These are phyloP conservation scores for Syncerus caffer DNA, from an alignment of 2,797 vertebrate species.

Conservation along the genomic window DNA sequence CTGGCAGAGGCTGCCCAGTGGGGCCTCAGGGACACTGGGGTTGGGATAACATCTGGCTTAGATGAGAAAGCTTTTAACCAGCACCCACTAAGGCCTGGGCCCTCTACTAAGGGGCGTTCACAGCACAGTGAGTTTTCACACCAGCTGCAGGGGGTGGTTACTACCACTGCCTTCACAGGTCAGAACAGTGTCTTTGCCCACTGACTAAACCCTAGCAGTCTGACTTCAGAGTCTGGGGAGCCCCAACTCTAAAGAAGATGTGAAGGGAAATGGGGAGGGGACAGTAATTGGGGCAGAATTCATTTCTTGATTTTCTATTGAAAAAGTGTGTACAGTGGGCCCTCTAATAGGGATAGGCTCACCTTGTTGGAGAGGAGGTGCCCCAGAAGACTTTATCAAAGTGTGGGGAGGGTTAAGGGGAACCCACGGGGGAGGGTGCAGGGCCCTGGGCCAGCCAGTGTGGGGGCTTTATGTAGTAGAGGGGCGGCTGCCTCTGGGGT, in stretches of 20 bases:
- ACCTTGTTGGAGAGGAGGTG: not conserved
- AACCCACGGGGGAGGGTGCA: rapidly evolving
- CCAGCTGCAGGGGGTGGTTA: rapidly evolving
- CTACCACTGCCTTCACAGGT: not conserved
- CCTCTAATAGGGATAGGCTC: not conserved
- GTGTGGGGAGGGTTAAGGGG: not conserved
- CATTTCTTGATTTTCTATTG: not conserved
- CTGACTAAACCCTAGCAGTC: not conserved
- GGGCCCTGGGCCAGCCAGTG: not conserved
- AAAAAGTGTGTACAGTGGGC: not conserved
- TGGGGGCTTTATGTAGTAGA: not conserved
- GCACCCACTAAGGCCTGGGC: not conserved
- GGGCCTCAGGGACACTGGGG: rapidly evolving
- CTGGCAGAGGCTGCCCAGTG: not conserved
- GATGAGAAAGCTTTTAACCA: not conserved
- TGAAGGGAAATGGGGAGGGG: not conserved
- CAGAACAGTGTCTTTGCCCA: not conserved
- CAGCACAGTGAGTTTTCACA: not conserved
- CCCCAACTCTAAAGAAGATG: not conserved
- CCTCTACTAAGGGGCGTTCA: not conserved
- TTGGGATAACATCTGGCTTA: not conserved
- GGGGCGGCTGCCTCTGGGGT: not conserved
- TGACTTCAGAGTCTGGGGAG: not conserved
- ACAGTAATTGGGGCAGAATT: not conserved
- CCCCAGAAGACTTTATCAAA: not conserved